phyloP scores from a whole-genome alignment of 2,888 invertebrate genomes.

The Philereme vetulata region DNA sequence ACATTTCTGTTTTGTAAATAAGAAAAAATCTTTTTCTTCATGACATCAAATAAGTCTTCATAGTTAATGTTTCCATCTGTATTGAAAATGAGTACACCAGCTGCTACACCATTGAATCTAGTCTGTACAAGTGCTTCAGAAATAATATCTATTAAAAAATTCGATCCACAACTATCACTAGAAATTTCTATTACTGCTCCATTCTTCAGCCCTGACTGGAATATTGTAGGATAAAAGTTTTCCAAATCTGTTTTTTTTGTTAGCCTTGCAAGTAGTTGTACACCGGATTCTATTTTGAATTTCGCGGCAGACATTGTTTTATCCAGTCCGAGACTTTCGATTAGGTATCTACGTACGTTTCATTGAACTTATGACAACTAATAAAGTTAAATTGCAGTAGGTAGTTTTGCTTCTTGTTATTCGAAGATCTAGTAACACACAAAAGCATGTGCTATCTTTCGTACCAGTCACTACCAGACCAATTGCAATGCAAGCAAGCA shows the following conservation, averaged over 20 bases:
- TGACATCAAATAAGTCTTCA: constrained; percentile 43
- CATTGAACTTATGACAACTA: neutral
- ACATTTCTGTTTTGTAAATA: constrained; percentile 10
- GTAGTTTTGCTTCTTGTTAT: neutral
- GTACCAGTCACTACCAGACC: too few species aligned
- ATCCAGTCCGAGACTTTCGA: neutral
- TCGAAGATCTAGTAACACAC: too few species aligned
- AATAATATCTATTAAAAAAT: constrained; percentile 64
- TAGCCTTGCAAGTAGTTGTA: constrained; percentile 83
- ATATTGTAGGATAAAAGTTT: constrained; percentile 76
- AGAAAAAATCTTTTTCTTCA: constrained; percentile 42
- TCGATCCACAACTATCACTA: constrained; percentile 51
- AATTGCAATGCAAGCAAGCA: too few species aligned
- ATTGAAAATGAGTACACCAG: constrained; percentile 65
- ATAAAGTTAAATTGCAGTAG: neutral
- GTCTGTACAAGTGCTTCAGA: constrained; percentile 58
- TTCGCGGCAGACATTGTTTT: constrained; percentile 34
- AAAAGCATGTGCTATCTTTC: too few species aligned
- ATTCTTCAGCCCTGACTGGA: constrained; percentile 59
- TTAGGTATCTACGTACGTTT: neutral
- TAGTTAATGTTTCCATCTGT: constrained; percentile 72
- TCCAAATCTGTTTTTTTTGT: constrained; percentile 65
- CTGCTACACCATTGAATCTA: constrained; percentile 52
- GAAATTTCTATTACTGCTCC: constrained; percentile 68
- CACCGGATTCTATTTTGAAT: constrained; percentile 81